Percentiles rank a stretch among this genome's conserved stretches.
These are phyloP conservation scores for Smutsia temminckii DNA, from an alignment of 2,797 vertebrate genomes.

Conservation along the genomic window DNA sequence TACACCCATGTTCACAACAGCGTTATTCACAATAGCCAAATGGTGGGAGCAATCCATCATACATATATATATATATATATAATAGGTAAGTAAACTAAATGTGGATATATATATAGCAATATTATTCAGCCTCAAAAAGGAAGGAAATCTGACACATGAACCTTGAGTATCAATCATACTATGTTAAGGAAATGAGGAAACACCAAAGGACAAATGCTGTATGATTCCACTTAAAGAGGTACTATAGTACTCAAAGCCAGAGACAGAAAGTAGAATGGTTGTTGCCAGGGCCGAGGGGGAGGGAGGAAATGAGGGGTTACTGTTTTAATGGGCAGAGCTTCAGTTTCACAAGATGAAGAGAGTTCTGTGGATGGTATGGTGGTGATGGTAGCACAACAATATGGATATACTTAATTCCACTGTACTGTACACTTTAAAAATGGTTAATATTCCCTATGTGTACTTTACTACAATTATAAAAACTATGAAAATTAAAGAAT, in stretches of 20 bases:
- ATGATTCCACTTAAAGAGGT: not conserved
- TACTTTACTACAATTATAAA: not conserved
- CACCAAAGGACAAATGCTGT: not conserved
- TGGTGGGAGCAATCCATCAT: not conserved
- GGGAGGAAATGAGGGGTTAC: not conserved
- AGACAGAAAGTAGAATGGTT: not conserved
- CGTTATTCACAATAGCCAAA: not conserved
- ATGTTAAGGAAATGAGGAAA: not conserved
- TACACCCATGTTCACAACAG: not conserved
- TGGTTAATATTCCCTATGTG: not conserved
- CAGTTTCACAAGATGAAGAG: not conserved
- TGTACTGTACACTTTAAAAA: not conserved
- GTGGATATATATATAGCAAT: not conserved
- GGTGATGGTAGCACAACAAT: not conserved
- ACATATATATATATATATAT: too few relatives aligned
- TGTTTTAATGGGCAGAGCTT: not conserved
- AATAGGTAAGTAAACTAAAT: not conserved
- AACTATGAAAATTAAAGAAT: not conserved
- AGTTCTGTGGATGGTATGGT: not conserved
- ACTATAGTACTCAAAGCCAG: not conserved
- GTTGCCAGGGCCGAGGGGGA: not conserved
- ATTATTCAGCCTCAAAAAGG: not conserved
- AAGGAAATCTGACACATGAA: not conserved
- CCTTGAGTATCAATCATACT: not conserved
- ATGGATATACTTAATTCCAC: not conserved